Conservation (phyloP, 2,888 invertebrate genomes). For the Myopa tessellatipennis region DNA sequence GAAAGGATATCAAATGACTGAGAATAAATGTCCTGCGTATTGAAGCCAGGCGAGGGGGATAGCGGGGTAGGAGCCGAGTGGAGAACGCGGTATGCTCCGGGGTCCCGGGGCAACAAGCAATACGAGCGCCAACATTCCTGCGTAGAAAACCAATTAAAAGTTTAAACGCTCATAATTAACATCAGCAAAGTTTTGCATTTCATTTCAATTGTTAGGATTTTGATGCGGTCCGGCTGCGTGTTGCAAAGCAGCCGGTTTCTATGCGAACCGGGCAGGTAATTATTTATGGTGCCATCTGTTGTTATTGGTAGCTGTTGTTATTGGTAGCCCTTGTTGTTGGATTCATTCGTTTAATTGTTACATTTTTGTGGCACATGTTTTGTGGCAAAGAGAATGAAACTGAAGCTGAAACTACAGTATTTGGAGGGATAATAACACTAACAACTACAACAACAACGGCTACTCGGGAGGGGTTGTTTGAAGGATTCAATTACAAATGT, state of each 20-base stretch:
- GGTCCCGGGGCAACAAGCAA: no score
- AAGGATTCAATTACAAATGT: no score
- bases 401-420: no score
- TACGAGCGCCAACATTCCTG: background rate
- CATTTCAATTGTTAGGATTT: slow-evolving; percentile 18
- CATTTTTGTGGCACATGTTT: no score
- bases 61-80: background rate
- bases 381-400: no score
- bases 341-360: no score
- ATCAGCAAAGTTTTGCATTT: slow-evolving; percentile 26
- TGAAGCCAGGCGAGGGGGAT: background rate
- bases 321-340: background rate
- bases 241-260: background rate
- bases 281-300: background rate
- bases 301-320: background rate
- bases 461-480: no score
- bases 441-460: no score
- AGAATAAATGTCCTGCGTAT: background rate
- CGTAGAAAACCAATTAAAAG: slow-evolving; percentile 30
- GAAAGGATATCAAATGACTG: background rate
- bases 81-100: background rate
- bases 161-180: slow-evolving; percentile 34
- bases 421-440: no score
- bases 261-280: background rate
- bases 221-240: slow-evolving; percentile 9